A percentile compares a stretch with the other conserved stretches of the same genome.
phyloP scores from a whole-genome alignment of 2,113 vertebrate genomes.

The Clarias gariepinus region DNA sequence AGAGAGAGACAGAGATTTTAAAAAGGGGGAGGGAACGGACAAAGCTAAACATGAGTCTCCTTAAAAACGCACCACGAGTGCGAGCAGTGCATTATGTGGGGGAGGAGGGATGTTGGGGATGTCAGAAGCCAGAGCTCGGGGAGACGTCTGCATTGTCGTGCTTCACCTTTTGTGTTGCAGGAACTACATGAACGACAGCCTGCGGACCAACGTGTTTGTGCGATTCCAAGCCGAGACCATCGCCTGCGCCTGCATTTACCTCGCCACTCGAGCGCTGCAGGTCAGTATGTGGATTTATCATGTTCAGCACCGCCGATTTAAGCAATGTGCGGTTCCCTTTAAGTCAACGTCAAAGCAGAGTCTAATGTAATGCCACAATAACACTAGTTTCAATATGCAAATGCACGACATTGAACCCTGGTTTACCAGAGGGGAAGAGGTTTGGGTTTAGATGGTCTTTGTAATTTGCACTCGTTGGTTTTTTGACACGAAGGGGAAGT shows the following conservation, averaged over 20 bases:
- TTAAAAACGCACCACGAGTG: conserved; percentile 53
- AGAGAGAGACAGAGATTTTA: conserved; percentile 57
- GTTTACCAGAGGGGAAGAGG: background rate
- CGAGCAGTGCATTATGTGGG: conserved; percentile 37
- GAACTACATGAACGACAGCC: conserved; percentile 99
- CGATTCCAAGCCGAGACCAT: conserved; percentile 97
- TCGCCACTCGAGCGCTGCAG: conserved; percentile 94
- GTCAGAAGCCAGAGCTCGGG: conserved; percentile 6
- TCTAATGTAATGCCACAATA: background rate
- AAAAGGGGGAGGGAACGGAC: conserved; percentile 79
- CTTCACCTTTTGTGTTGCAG: conserved; percentile 69
- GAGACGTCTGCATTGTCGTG: conserved; percentile 58
- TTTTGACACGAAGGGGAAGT: background rate
- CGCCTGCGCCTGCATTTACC: conserved; percentile 97
- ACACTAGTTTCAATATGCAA: conserved; percentile 9
- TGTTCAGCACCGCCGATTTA: no score
- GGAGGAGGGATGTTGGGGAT: background rate
- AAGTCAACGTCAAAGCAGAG: background rate
- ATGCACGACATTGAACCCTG: background rate
- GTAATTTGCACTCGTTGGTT: background rate
- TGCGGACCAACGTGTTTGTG: conserved; percentile 96
- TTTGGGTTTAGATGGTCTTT: background rate
- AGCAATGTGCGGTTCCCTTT: background rate
- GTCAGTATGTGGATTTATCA: conserved; percentile 61
- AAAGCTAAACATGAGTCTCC: conserved; percentile 92